Evolutionary conservation across 2,888 invertebrate species (phyloP).

Genomic region (Synergus japonicus): DNA sequence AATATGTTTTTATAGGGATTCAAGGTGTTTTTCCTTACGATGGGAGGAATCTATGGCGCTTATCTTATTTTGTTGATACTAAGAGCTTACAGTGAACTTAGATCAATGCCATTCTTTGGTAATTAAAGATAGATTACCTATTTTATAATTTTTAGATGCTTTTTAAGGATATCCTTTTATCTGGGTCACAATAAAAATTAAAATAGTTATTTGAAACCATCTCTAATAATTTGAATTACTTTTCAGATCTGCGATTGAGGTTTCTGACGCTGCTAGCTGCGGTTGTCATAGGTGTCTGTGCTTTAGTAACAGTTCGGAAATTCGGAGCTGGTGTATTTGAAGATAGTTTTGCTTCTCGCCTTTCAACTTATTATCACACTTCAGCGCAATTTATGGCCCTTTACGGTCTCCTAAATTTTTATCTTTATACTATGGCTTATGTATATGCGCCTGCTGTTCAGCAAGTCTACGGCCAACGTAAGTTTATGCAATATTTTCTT

Average conservation of each 20-base stretch:
- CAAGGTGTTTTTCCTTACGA: constrained; percentile 93
- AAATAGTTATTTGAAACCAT: too few relatives aligned
- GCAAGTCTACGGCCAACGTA: constrained; percentile 87
- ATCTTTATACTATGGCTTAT: constrained; percentile 95
- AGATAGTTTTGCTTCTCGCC: constrained; percentile 95
- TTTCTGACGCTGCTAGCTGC: constrained; percentile 92
- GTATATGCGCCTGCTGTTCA: constrained; percentile 93
- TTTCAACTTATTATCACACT: constrained; percentile 92
- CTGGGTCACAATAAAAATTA: too few relatives aligned
- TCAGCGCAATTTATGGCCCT: constrained; percentile 97
- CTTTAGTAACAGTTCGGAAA: constrained; percentile 87
- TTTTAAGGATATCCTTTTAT: too few relatives aligned
- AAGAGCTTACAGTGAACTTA: constrained; percentile 94
- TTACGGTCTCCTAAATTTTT: constrained; percentile 95
- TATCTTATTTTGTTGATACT: constrained; percentile 91
- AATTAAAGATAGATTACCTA: constrained; percentile 67
- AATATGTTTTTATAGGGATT: constrained; percentile 83
- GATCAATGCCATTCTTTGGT: constrained; percentile 99
- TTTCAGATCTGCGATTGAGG: constrained; percentile 92
- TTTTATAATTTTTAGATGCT: not conserved
- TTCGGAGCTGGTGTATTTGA: constrained; percentile 94
- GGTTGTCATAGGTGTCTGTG: constrained; percentile 87
- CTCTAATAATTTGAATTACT: constrained; percentile 17
- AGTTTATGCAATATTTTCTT: constrained; percentile 66
- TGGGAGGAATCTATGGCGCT: constrained; percentile 89